A percentile compares a stretch with the other conserved stretches of the same genome.
Evolutionary conservation across 2,888 invertebrate genomes (phyloP).

Genomic region (Limnephilus lunatus): DNA sequence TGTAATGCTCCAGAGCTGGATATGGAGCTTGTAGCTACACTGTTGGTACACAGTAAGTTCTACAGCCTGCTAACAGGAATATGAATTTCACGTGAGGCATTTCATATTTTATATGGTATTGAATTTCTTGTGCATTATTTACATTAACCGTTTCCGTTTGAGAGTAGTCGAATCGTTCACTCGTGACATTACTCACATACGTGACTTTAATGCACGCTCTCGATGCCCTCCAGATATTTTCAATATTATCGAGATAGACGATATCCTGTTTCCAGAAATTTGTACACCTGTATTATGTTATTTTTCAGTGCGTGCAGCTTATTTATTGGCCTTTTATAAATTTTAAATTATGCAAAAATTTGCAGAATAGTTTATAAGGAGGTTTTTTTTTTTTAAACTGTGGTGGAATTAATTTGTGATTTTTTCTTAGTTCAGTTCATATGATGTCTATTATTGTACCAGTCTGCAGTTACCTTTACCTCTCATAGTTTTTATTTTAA

Average conservation of each 20-base stretch:
- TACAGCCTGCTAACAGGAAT: background rate
- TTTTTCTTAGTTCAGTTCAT: too few species aligned
- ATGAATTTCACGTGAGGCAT: background rate
- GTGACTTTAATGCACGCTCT: background rate
- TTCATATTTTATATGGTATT: slow-evolving; percentile 4
- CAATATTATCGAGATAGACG: background rate
- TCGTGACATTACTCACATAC: slow-evolving; percentile 37
- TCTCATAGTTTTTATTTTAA: too few species aligned
- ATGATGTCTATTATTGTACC: too few species aligned
- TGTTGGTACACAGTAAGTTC: too few species aligned
- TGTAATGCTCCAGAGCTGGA: background rate
- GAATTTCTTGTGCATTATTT: slow-evolving; percentile 48
- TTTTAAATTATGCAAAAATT: too few species aligned
- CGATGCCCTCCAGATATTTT: background rate
- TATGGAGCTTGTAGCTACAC: background rate
- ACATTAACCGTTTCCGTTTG: slow-evolving; percentile 20
- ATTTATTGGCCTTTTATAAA: background rate
- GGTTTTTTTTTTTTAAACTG: too few species aligned
- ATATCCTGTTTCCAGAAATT: background rate
- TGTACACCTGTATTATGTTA: background rate
- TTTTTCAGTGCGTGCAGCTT: background rate
- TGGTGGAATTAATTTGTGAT: too few species aligned
- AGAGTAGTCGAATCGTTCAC: slow-evolving; percentile 16
- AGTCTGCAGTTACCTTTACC: too few species aligned
- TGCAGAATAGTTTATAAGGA: too few species aligned